phyloP scores from a whole-genome alignment of 2,888 invertebrate species.

The Heteromurus nitidus region DNA sequence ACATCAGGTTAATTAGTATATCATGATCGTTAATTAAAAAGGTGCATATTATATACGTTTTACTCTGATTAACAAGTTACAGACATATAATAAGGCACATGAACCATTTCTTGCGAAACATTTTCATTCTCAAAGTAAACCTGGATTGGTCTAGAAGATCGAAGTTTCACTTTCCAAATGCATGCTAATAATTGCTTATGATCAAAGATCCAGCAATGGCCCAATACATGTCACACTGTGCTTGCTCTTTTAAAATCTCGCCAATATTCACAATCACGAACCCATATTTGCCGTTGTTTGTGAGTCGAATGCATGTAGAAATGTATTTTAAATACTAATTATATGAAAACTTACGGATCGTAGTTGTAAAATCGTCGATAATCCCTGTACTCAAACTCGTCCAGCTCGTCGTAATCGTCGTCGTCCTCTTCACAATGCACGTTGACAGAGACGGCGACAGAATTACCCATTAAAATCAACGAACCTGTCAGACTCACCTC shows the following conservation, averaged over 20 bases:
- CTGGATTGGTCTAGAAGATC: too few species aligned
- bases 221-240: too few species aligned
- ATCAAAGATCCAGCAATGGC: neutral
- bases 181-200: too few species aligned
- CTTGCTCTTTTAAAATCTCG: neutral
- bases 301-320: too few species aligned
- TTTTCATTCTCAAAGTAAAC: too few species aligned
- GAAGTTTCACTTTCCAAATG: too few species aligned
- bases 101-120: too few species aligned
- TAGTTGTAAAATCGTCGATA: slow-evolving; percentile 59
- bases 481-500: slow-evolving; percentile 38
- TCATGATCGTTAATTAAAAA: too few species aligned
- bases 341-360: slow-evolving; percentile 63
- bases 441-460: slow-evolving; percentile 71
- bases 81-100: too few species aligned
- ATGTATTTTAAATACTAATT: neutral
- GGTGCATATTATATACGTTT: too few species aligned
- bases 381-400: slow-evolving; percentile 64
- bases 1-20: too few species aligned
- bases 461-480: slow-evolving; percentile 68
- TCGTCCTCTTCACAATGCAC: slow-evolving; percentile 62
- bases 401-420: slow-evolving; percentile 55
- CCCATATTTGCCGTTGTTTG: neutral
- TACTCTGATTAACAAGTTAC: too few species aligned
- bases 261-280: neutral